These are phyloP conservation scores for Eulacestoma nigropectus DNA, from an alignment of 2,113 vertebrate genomes.

Conservation along the genomic window DNA sequence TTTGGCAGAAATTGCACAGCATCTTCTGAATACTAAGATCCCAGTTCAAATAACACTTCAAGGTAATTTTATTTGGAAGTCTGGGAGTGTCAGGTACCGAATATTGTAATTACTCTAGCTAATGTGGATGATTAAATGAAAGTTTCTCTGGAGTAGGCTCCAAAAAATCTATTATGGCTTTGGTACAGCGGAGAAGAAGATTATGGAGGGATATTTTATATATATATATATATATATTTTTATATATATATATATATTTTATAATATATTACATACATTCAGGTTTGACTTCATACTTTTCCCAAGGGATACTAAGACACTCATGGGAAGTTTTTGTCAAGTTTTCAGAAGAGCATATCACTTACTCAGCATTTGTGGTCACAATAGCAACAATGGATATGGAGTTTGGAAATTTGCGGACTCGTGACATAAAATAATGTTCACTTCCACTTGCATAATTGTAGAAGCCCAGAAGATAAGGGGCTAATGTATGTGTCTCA, in stretches of 20 bases:
- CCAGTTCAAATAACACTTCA: conserved; percentile 24
- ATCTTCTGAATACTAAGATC: conserved; percentile 59
- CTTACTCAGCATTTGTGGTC: neutral
- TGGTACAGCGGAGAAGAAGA: neutral
- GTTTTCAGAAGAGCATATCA: neutral
- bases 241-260: neutral
- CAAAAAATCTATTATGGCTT: neutral
- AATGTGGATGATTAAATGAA: conserved; percentile 47
- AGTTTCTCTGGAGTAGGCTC: neutral
- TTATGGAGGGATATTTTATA: neutral
- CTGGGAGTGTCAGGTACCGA: neutral
- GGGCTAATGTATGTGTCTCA: neutral
- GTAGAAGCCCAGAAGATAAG: neutral
- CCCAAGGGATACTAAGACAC: neutral
- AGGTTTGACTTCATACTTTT: neutral
- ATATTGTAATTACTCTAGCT: conserved; percentile 46
- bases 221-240: neutral
- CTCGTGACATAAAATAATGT: neutral
- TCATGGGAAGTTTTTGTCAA: neutral
- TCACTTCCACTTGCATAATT: neutral
- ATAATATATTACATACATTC: neutral
- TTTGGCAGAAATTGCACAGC: conserved; percentile 44
- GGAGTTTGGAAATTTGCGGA: neutral
- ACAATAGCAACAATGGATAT: neutral
- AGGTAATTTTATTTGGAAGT: conserved; percentile 38